Evolutionary conservation across 2,797 vertebrate species (phyloP).

Genomic region (Borostomias antarcticus): DNA sequence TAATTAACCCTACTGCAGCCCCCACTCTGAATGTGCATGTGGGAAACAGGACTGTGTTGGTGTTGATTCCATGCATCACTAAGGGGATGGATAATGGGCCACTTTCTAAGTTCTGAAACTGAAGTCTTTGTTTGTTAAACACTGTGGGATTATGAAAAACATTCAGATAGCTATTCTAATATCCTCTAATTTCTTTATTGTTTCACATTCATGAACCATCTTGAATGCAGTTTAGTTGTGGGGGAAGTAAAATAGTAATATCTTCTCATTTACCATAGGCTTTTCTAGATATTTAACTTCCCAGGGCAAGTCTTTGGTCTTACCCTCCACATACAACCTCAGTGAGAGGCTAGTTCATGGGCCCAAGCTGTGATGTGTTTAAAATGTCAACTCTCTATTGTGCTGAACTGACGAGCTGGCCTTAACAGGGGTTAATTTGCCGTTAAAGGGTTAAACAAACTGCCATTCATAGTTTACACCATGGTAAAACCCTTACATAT

Average conservation of each 20-base stretch:
- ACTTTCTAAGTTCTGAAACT: not conserved
- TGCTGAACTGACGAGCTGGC: constrained; percentile 60
- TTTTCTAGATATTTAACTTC: not conserved
- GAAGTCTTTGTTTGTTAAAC: not conserved
- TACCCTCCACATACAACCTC: constrained; percentile 1
- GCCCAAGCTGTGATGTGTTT: constrained; percentile 42
- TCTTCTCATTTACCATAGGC: not conserved
- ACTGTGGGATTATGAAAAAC: not conserved
- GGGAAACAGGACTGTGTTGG: constrained; percentile 3
- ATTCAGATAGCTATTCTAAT: too few species aligned
- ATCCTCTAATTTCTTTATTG: too few species aligned
- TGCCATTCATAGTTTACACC: constrained; percentile 53
- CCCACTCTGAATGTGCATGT: constrained; percentile 9
- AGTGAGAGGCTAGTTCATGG: constrained; percentile 24
- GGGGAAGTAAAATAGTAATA: not conserved
- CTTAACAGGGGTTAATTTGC: constrained; percentile 77
- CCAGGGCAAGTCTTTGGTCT: not conserved
- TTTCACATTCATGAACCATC: too few species aligned
- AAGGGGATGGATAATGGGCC: not conserved
- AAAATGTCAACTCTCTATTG: constrained; percentile 59
- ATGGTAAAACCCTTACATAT: constrained; percentile 6
- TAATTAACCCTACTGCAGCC: constrained; percentile 30
- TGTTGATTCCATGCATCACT: constrained; percentile 4
- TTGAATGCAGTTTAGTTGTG: not conserved
- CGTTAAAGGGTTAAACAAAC: constrained; percentile 75